Conservation (phyloP, 2,113 vertebrate species). For the Eurypyga helias region DNA sequence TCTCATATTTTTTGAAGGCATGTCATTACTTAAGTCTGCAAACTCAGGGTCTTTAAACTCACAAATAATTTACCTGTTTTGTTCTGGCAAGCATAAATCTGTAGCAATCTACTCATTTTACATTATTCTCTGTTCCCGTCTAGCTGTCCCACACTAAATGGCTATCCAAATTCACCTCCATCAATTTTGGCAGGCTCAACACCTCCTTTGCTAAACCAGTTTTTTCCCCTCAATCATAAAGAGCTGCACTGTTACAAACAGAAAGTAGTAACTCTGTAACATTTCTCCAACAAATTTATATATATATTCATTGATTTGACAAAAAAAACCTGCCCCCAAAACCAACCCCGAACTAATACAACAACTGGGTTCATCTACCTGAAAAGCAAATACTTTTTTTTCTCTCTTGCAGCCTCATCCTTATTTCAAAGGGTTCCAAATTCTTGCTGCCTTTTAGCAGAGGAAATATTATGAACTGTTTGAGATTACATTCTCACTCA, state of each 20-base stretch:
- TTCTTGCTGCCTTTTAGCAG: neutral
- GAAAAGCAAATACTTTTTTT: neutral
- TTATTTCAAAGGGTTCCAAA: conserved; percentile 28
- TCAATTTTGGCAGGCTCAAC: conserved; percentile 29
- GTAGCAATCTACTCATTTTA: conserved; percentile 43
- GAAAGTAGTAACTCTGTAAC: neutral
- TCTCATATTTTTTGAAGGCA: conserved; percentile 19
- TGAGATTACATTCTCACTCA: conserved; percentile 17
- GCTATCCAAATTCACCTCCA: conserved; percentile 26
- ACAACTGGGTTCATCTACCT: neutral
- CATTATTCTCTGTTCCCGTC: neutral
- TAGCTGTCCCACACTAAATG: conserved; percentile 10
- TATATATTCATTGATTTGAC: neutral
- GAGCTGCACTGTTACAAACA: neutral
- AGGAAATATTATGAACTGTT: conserved; percentile 44
- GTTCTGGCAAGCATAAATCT: conserved; percentile 52
- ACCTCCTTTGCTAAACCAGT: neutral
- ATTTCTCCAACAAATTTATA: neutral
- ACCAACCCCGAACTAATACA: neutral
- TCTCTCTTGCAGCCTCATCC: neutral
- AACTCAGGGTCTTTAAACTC: conserved; percentile 7
- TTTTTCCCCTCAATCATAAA: neutral
- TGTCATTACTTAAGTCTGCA: neutral
- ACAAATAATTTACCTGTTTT: conserved; percentile 33
- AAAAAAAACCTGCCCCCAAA: neutral